Evolutionary conservation across 2,113 vertebrate species (phyloP).

Genomic region (Phocoena phocoena): DNA sequence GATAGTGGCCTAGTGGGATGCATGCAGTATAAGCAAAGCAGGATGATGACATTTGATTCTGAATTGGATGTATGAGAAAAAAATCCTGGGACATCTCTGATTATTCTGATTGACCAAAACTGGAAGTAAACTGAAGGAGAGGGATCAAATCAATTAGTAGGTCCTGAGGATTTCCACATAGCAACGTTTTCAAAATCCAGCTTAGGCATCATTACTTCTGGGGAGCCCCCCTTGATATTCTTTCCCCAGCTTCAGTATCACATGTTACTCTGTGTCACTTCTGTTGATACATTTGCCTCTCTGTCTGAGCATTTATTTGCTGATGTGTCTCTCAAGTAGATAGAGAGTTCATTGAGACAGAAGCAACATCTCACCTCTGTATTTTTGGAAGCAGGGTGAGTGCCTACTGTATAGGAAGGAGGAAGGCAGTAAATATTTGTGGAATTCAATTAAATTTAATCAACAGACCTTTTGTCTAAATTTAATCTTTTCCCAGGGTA

Average conservation of each 20-base stretch:
- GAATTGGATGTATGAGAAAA: not conserved
- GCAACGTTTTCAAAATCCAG: not conserved
- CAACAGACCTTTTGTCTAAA: slow-evolving; percentile 7
- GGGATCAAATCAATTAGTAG: not conserved
- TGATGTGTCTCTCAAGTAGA: not conserved
- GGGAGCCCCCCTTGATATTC: not conserved
- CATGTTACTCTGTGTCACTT: not conserved
- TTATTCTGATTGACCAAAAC: not conserved
- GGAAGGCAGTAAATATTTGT: not conserved
- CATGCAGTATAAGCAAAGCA: not conserved
- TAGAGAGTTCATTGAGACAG: not conserved
- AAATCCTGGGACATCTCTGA: not conserved
- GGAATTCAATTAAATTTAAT: not conserved
- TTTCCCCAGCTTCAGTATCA: not conserved
- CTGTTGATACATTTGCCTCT: not conserved
- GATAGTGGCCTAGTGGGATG: not conserved
- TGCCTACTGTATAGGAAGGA: not conserved
- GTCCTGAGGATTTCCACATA: not conserved
- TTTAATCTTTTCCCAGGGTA: not conserved
- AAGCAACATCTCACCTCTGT: not conserved
- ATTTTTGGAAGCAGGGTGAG: not conserved
- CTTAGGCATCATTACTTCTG: not conserved
- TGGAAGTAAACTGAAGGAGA: not conserved
- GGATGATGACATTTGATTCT: not conserved
- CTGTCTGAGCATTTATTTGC: not conserved